Conservation (phyloP, 2,797 vertebrate genomes). For the Lates japonicus region DNA sequence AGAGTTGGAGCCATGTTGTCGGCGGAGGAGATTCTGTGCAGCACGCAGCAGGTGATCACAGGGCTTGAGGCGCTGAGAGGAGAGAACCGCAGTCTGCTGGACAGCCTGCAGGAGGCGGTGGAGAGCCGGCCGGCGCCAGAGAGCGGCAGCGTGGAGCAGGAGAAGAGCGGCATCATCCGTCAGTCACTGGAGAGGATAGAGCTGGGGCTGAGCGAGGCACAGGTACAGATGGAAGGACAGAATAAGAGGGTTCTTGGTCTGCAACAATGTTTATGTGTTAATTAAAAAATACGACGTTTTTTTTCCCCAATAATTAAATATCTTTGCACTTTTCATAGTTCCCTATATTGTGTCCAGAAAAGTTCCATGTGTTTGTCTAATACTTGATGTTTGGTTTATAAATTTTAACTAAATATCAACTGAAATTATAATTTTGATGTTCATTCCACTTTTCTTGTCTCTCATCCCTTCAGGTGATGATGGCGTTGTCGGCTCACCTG, state of each 20-base stretch:
- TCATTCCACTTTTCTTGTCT: background rate
- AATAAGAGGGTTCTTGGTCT: too few relatives aligned
- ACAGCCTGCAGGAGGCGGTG: constrained; percentile 78
- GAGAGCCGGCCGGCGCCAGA: constrained; percentile 54
- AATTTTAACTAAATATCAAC: background rate
- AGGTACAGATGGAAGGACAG: constrained; percentile 62
- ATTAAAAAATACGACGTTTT: too few relatives aligned
- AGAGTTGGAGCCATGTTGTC: constrained; percentile 79
- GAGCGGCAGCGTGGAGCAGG: constrained; percentile 81
- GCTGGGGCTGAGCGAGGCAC: constrained; percentile 87
- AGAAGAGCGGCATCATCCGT: constrained; percentile 84
- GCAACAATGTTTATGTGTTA: too few relatives aligned
- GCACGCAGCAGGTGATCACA: constrained; percentile 86
- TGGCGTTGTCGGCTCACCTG: constrained; percentile 85
- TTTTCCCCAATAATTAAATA: background rate
- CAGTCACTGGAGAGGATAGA: constrained; percentile 87
- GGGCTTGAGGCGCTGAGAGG: constrained; percentile 86
- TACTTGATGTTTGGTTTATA: too few relatives aligned
- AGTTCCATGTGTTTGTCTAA: background rate
- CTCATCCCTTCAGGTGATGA: constrained; percentile 82
- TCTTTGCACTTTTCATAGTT: background rate
- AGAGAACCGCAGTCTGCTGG: constrained; percentile 84
- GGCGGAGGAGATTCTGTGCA: constrained; percentile 86
- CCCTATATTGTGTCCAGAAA: background rate
- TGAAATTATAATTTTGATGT: background rate